phyloP scores from a whole-genome alignment of 2,113 vertebrate genomes.

The Cranoglanis bouderius region DNA sequence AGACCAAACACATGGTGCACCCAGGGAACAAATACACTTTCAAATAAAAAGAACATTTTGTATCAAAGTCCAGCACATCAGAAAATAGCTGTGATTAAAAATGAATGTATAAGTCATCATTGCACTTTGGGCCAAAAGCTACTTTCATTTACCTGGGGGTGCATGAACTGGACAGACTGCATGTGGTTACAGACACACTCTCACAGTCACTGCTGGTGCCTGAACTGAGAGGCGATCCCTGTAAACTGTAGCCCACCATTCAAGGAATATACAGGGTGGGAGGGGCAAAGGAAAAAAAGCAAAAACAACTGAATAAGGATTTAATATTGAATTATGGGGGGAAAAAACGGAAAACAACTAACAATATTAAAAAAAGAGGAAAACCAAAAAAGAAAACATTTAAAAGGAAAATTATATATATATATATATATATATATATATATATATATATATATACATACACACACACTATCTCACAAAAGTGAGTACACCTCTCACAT shows the following conservation, averaged over 20 bases:
- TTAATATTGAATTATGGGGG: conserved; percentile 36
- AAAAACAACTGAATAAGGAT: conserved; percentile 38
- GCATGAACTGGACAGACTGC: conserved; percentile 88
- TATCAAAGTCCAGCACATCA: not conserved
- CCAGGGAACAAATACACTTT: not conserved
- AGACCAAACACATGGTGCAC: not conserved
- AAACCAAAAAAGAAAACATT: not conserved
- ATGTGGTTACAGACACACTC: conserved; percentile 89
- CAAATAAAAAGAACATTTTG: not conserved
- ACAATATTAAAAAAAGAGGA: not conserved
- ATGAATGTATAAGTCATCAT: not conserved
- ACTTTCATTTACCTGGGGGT: conserved; percentile 80
- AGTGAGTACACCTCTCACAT: too few species aligned
- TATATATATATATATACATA: too few species aligned
- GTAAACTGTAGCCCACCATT: conserved; percentile 76
- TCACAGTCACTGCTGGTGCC: conserved; percentile 90
- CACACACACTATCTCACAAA: too few species aligned
- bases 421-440: too few species aligned
- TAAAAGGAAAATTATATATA: not conserved
- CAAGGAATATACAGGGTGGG: conserved; percentile 45
- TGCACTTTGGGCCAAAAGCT: not conserved
- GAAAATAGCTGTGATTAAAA: not conserved
- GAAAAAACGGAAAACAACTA: not conserved
- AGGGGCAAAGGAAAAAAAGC: conserved; percentile 34
- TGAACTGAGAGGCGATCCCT: conserved; percentile 85